phyloP scores from a whole-genome alignment of 2,888 invertebrate species.

The Eucera pruinosa region DNA sequence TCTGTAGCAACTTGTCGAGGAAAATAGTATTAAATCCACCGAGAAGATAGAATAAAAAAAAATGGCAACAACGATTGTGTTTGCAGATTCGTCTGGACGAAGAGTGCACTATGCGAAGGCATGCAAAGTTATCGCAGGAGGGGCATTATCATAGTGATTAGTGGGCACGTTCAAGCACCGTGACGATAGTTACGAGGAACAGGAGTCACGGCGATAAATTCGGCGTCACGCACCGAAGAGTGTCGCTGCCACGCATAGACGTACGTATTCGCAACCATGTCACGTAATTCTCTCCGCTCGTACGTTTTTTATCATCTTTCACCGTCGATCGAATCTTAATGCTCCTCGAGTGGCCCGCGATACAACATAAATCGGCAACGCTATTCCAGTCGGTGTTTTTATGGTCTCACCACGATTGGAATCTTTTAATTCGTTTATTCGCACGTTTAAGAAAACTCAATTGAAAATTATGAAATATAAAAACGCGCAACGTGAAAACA shows the following conservation, averaged over 20 bases:
- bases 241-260: conserved; percentile 12
- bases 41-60: no score
- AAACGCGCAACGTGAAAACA: no score
- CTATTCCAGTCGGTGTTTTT: neutral
- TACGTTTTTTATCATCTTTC: conserved; percentile 28
- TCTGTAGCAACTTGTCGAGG: no score
- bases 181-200: conserved; percentile 37
- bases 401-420: no score
- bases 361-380: no score
- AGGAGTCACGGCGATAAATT: conserved; percentile 39
- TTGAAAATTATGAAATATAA: no score
- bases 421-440: no score
- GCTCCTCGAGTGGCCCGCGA: neutral
- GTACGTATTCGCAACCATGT: conserved; percentile 27
- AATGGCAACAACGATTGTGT: neutral
- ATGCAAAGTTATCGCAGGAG: conserved; percentile 29
- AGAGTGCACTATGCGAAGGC: neutral
- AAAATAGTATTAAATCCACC: no score
- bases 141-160: conserved; percentile 47
- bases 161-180: conserved; percentile 32
- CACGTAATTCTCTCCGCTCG: conserved; percentile 25
- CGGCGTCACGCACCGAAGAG: conserved; percentile 33
- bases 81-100: neutral
- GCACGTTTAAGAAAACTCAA: no score
- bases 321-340: conserved; percentile 26